A percentile compares a stretch with the other conserved stretches of the same genome.
phyloP scores from a whole-genome alignment of 2,888 invertebrate genomes.

The Arenicola marina region DNA sequence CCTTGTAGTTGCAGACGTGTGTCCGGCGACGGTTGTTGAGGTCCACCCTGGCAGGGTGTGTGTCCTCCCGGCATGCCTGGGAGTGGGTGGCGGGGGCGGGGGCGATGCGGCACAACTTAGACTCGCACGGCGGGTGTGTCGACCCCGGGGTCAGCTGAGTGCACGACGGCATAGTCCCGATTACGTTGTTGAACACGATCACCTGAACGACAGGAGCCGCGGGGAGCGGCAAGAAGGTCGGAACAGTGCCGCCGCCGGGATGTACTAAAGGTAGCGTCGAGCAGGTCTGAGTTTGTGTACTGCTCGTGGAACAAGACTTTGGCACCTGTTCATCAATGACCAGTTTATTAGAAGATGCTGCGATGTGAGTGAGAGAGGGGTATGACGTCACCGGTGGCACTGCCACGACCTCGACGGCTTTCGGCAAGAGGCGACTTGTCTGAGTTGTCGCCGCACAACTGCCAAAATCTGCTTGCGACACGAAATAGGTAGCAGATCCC shows the following conservation, averaged over 20 bases:
- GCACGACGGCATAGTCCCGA: background rate
- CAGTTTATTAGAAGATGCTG: background rate
- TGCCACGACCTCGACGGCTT: background rate
- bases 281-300: background rate
- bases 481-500: too few species aligned
- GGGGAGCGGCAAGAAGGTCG: background rate
- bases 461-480: too few species aligned
- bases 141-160: background rate
- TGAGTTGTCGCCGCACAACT: background rate
- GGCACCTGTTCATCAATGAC: background rate
- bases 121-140: background rate
- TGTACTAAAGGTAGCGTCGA: background rate
- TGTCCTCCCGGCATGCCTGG: background rate
- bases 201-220: constrained; percentile 1
- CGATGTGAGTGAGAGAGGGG: background rate
- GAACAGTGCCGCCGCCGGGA: background rate
- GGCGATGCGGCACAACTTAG: constrained; percentile 2
- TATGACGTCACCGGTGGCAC: background rate
- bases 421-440: background rate
- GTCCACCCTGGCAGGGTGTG: too few species aligned
- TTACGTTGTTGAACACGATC: background rate
- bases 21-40: background rate
- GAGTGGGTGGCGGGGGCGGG: background rate
- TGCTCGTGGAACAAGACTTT: background rate
- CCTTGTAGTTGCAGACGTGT: background rate